These are phyloP conservation scores for Stratiomys singularior DNA, from an alignment of 2,888 invertebrate species.

Conservation along the genomic window DNA sequence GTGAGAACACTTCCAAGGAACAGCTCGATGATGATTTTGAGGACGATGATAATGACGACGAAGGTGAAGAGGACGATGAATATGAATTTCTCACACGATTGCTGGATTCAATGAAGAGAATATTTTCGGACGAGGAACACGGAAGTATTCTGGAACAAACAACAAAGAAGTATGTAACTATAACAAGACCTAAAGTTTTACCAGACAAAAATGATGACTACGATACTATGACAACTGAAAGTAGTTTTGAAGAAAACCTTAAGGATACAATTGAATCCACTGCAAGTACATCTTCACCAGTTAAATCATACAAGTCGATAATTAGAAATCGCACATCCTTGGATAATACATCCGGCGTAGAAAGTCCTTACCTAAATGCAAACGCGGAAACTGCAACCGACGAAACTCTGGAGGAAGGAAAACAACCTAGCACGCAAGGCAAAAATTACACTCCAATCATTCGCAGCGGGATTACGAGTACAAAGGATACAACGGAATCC, in stretches of 20 bases:
- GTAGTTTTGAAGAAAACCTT: too few species aligned
- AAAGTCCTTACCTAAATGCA: not conserved
- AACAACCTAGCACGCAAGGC: too few species aligned
- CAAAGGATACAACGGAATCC: not conserved
- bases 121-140: conserved; percentile 3
- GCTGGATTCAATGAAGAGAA: conserved; percentile 22
- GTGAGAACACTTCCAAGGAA: not conserved
- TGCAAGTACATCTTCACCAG: too few species aligned
- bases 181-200: not conserved
- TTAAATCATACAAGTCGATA: too few species aligned
- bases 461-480: not conserved
- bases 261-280: too few species aligned
- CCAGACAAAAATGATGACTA: not conserved
- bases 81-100: not conserved
- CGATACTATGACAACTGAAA: not conserved
- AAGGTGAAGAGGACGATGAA: conserved; percentile 1
- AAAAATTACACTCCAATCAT: not conserved
- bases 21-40: not conserved
- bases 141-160: not conserved
- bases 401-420: too few species aligned
- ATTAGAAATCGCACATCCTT: too few species aligned
- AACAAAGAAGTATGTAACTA: conserved; percentile 31
- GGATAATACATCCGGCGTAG: too few species aligned
- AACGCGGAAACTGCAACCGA: too few species aligned
- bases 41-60: conserved; percentile 33